These are phyloP conservation scores for Sylvicola fuscatus DNA, from an alignment of 2,888 invertebrate genomes.

Conservation along the genomic window DNA sequence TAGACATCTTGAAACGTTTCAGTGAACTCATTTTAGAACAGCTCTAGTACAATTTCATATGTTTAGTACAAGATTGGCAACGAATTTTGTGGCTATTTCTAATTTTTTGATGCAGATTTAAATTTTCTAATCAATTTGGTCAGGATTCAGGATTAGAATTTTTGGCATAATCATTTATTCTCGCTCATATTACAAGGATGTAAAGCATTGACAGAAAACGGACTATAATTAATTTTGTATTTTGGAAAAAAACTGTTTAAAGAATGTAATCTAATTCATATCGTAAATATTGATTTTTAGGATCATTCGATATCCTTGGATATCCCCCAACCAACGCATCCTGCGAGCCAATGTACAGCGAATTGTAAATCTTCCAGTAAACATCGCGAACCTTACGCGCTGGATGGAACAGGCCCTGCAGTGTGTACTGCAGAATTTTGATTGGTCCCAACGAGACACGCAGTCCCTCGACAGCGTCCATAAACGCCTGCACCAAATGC, in stretches of 20 bases:
- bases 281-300: constrained; percentile 79
- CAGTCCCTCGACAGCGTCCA: constrained; percentile 97
- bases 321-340: constrained; percentile 95
- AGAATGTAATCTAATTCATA: constrained; percentile 87
- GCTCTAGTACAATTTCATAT: too few species aligned
- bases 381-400: constrained; percentile 98
- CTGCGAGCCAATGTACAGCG: constrained; percentile 95
- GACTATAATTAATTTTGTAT: too few species aligned
- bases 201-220: too few species aligned
- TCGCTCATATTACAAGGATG: too few species aligned
- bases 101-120: too few species aligned
- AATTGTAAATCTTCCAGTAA: constrained; percentile 99
- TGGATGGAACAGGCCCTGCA: constrained; percentile 97
- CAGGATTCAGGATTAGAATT: too few species aligned
- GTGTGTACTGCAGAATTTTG: constrained; percentile 86
- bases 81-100: too few species aligned
- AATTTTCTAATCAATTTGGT: too few species aligned
- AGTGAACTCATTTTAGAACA: too few species aligned
- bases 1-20: too few species aligned
- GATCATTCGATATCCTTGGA: constrained; percentile 90
- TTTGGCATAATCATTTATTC: too few species aligned
- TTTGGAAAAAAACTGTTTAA: constrained; percentile 26
- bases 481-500: constrained; percentile 98
- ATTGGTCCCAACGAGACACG: constrained; percentile 91
- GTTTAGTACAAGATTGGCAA: too few species aligned